Conservation (phyloP, 2,113 vertebrate genomes). For the Apistogramma diplotaenia region DNA sequence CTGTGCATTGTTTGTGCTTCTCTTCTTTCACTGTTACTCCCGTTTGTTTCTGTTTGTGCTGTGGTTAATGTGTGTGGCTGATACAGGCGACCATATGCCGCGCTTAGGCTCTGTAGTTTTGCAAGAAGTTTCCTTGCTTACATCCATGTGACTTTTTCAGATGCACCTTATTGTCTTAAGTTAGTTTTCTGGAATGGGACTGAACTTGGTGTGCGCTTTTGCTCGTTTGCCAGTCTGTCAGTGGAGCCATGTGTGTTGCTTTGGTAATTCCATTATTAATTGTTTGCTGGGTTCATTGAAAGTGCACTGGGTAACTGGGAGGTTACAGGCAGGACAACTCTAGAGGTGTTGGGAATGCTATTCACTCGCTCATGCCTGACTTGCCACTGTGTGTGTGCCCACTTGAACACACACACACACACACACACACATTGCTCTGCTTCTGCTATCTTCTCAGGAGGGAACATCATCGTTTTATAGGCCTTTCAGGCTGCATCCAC, state of each 20-base stretch:
- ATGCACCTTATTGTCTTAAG: constrained; percentile 25
- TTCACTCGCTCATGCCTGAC: constrained; percentile 56
- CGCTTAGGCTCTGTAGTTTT: neutral
- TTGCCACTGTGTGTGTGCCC: constrained; percentile 18
- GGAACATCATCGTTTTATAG: constrained; percentile 63
- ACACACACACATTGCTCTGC: constrained; percentile 10
- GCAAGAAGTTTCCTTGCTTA: constrained; percentile 34
- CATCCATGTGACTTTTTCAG: constrained; percentile 12
- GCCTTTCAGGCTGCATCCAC: constrained; percentile 1
- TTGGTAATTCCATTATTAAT: constrained; percentile 77
- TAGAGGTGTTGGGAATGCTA: constrained; percentile 63
- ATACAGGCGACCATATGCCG: neutral
- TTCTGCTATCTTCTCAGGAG: constrained; percentile 16
- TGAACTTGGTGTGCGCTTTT: constrained; percentile 5
- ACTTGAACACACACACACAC: neutral
- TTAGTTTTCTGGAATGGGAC: neutral
- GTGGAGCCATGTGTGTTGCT: constrained; percentile 32
- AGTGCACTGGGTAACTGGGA: constrained; percentile 74
- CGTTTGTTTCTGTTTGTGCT: constrained; percentile 13
- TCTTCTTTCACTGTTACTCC: constrained; percentile 22
- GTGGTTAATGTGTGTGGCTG: constrained; percentile 35
- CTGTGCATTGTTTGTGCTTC: constrained; percentile 34
- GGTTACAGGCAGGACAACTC: constrained; percentile 65
- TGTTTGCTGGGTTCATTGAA: constrained; percentile 67
- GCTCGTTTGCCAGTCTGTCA: constrained; percentile 6